phyloP scores from a whole-genome alignment of 2,888 invertebrate genomes.

The Osmoderma eremita region DNA sequence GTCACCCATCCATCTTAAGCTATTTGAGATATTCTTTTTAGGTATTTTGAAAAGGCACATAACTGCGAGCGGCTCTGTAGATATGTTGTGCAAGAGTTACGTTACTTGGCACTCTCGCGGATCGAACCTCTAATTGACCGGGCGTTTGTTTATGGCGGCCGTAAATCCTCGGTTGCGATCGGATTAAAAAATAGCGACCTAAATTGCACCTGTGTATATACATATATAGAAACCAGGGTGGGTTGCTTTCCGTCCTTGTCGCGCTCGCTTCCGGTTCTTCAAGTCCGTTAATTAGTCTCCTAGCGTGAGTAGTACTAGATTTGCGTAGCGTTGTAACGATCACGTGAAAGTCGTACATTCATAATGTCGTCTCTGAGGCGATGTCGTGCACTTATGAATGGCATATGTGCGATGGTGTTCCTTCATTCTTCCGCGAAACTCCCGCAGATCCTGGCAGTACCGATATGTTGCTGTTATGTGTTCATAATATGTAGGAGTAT shows the following conservation, averaged over 20 bases:
- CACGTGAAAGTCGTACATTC: conserved; percentile 47
- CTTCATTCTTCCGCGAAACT: conserved; percentile 17
- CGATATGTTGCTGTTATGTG: too few species aligned
- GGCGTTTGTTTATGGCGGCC: conserved; percentile 19
- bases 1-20: too few species aligned
- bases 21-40: too few species aligned
- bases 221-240: background rate
- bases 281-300: conserved; percentile 46
- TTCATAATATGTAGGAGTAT: too few species aligned
- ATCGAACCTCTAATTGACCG: conserved; percentile 19
- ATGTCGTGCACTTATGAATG: conserved; percentile 41
- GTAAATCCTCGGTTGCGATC: conserved; percentile 5
- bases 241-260: background rate
- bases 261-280: conserved; percentile 44
- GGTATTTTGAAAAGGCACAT: too few species aligned
- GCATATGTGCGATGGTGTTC: conserved; percentile 28
- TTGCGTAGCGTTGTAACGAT: conserved; percentile 44
- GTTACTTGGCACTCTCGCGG: background rate
- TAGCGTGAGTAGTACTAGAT: conserved; percentile 49
- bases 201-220: background rate
- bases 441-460: background rate
- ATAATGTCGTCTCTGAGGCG: conserved; percentile 40
- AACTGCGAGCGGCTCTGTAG: too few species aligned
- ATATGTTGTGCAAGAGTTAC: too few species aligned
- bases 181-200: conserved; percentile 16